Base-by-base conservation (phyloP, 2,797 vertebrate species). In the Craterocephalus amniculus region DNA sequence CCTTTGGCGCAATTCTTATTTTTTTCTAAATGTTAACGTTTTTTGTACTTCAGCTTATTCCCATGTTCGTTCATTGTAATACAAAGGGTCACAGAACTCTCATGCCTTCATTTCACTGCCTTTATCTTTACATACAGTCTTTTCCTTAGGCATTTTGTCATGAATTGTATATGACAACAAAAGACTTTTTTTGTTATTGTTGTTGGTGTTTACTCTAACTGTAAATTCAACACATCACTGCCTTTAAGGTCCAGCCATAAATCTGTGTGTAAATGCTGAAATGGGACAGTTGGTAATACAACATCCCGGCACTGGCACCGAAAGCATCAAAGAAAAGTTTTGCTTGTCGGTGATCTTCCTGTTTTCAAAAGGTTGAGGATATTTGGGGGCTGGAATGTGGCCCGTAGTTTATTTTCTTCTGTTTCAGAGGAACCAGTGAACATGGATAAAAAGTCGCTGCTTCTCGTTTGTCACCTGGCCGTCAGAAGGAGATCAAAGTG, bases 241-340 rank as follows among this genome's bases (percentile, higher is more conserved):
- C n/a, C 9, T 22, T 34, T 22, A 48, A 48, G 20, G 45, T 56
- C 51, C 29, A 57, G 63, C 52, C 26, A 36, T 34, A 36, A 24
- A n/a, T n/a, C 64, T 49, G 63, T 56, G n/a, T 74, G 86, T 77
- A 72, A 80, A 85, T 80, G 68, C 74, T 79, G 64, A 83, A 85
- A 85, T 78, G 72, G 55, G 55, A 74, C 67, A 57, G 76, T 75
- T 77, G 79, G 86, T 82, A 84, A 84, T 36, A 63, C 57, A 80
- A 89, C 83, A 49, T 63, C 38, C 81, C 84, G 81, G 86, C 79
- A 76, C 49, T 34, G 31, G 59, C 72, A 79, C 63, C 38, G 7
- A 84, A 74, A 78, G 49, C 56, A 86, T 84, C 76, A 84, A 69
- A 74, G 59, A 26, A 59, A 56, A 26, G 55, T 24, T 70, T 80